Percentiles rank a stretch among this genome's conserved stretches.
Conservation (phyloP, 2,797 vertebrate genomes). For the Acridotheres tristis region DNA sequence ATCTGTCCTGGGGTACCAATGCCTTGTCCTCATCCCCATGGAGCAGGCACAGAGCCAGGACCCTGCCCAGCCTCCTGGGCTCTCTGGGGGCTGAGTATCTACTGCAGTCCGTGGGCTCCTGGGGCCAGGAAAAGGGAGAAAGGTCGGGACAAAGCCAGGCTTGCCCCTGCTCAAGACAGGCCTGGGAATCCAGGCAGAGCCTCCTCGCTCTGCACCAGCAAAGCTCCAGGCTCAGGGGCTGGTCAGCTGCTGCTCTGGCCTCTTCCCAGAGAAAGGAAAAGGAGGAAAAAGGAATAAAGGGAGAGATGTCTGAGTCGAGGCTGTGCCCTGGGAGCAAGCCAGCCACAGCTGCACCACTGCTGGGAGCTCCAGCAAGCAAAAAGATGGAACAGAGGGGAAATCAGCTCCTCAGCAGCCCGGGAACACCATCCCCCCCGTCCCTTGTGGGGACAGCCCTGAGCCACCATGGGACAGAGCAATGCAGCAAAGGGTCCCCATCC, state of each 20-base stretch:
- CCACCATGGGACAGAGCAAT: fast-evolving
- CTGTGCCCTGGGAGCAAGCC: not conserved
- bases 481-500: not conserved
- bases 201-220: not conserved
- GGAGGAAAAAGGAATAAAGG: not conserved
- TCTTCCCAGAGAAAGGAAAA: not conserved
- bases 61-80: fast-evolving
- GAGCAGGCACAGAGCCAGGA: not conserved
- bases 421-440: fast-evolving
- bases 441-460: not conserved
- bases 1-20: not conserved
- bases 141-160: not conserved
- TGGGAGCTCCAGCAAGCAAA: not conserved
- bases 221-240: not conserved
- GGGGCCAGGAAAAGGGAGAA: not conserved
- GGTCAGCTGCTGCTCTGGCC: not conserved
- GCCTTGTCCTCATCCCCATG: not conserved
- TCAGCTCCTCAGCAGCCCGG: not conserved
- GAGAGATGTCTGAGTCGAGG: not conserved
- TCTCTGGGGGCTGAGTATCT: not conserved
- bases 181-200: not conserved
- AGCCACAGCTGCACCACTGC: not conserved
- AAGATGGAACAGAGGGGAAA: not conserved
- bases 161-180: not conserved
- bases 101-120: fast-evolving